phyloP scores from a whole-genome alignment of 2,113 vertebrate species.

The rabbit (Oryctolagus cuniculus) region mOryCun1.1 NC_091449.1:51024501-51025000 shows the following conservation, averaged over 20 bases:
- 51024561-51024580: conserved; percentile 1
- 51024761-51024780: neutral
- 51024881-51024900: neutral
- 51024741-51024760: conserved; percentile 35
- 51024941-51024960: too few species aligned
- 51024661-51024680: neutral
- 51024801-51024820: neutral
- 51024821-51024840: neutral
- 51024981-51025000: too few species aligned
- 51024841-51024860: neutral
- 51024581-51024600: neutral
- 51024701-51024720: neutral
- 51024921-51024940: neutral
- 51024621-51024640: neutral
- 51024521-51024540: too few species aligned
- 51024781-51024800: neutral
- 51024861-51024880: neutral
- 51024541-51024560: too few species aligned
- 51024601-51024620: conserved; percentile 20
- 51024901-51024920: neutral
- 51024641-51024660: neutral
- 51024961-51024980: too few species aligned
- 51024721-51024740: neutral
- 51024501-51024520: too few species aligned
- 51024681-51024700: neutral